Percentiles rank a stretch among this genome's conserved stretches.
phyloP scores from a whole-genome alignment of 2,797 vertebrate species.

The Sebastolobus alascanus region DNA sequence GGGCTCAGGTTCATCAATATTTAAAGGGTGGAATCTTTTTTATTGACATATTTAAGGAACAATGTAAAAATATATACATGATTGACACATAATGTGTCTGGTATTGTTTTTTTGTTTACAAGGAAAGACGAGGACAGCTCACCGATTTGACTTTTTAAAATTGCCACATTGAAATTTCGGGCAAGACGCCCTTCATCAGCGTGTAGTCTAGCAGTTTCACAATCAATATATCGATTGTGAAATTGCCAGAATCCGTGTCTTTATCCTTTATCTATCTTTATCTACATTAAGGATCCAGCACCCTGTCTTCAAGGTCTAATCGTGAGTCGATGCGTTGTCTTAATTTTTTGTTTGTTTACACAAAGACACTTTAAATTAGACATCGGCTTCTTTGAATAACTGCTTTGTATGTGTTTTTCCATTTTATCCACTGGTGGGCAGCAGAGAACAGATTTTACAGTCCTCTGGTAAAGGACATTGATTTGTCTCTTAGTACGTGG shows the following conservation, averaged over 20 bases:
- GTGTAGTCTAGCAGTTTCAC: too few relatives aligned
- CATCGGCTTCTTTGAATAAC: conserved; percentile 1
- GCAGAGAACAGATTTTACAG: conserved; percentile 4
- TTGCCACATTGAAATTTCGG: too few relatives aligned
- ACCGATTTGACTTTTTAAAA: too few relatives aligned
- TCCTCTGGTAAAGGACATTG: neutral
- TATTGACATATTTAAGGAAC: conserved; percentile 65
- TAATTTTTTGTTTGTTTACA: neutral
- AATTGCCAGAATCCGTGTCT: too few relatives aligned
- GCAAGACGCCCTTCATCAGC: too few relatives aligned
- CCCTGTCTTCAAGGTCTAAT: too few relatives aligned
- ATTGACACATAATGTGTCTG: conserved; percentile 27
- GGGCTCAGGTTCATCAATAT: conserved; percentile 33
- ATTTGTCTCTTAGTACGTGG: neutral
- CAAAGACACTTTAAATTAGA: neutral
- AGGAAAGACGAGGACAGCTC: too few relatives aligned
- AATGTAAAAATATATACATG: conserved; percentile 53
- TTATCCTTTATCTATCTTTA: neutral
- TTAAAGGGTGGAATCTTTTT: conserved; percentile 52
- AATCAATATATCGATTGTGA: too few relatives aligned
- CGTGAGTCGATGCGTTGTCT: too few relatives aligned
- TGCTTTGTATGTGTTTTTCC: conserved; percentile 2
- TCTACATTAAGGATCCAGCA: too few relatives aligned
- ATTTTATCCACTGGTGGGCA: conserved; percentile 31
- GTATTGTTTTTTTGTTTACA: conserved; percentile 12